phyloP scores from a whole-genome alignment of 2,797 vertebrate genomes.

The Argyrosomus regius region DNA sequence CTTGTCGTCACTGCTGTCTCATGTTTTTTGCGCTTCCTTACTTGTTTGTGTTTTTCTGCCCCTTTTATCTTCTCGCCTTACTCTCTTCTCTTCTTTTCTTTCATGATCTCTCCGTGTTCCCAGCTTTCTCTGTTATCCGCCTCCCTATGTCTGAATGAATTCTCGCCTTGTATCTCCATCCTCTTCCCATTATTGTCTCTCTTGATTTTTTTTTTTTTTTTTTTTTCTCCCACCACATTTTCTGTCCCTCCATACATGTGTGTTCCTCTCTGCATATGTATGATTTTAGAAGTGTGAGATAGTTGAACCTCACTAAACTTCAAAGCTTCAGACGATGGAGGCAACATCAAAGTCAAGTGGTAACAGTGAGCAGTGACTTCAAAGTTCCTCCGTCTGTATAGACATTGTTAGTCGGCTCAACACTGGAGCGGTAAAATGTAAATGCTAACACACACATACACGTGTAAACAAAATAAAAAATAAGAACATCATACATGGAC shows the following conservation, averaged over 20 bases:
- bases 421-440: slow-evolving; percentile 22
- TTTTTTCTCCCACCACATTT: slow-evolving; percentile 14
- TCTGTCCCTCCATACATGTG: slow-evolving; percentile 8
- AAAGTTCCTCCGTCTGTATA: slow-evolving; percentile 34
- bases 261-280: slow-evolving; percentile 37
- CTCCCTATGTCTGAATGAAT: slow-evolving; percentile 25
- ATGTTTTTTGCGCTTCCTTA: slow-evolving; percentile 32
- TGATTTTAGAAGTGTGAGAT: slow-evolving; percentile 53
- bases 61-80: slow-evolving; percentile 20
- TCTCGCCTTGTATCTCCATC: slow-evolving; percentile 22
- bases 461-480: slow-evolving; percentile 22
- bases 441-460: slow-evolving; percentile 29
- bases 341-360: slow-evolving; percentile 56
- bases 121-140: slow-evolving; percentile 24
- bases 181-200: slow-evolving; percentile 24
- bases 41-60: slow-evolving; percentile 48
- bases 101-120: slow-evolving; percentile 26
- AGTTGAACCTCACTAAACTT: slow-evolving; percentile 52
- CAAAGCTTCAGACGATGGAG: slow-evolving; percentile 49
- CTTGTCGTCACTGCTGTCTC: slow-evolving; percentile 16
- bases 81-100: slow-evolving; percentile 40
- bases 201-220: slow-evolving; percentile 13
- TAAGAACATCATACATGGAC: neutral
- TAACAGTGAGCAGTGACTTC: slow-evolving; percentile 39
- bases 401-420: slow-evolving; percentile 14